phyloP scores from a whole-genome alignment of 2,797 vertebrate genomes.

The Podarcis siculus region DNA sequence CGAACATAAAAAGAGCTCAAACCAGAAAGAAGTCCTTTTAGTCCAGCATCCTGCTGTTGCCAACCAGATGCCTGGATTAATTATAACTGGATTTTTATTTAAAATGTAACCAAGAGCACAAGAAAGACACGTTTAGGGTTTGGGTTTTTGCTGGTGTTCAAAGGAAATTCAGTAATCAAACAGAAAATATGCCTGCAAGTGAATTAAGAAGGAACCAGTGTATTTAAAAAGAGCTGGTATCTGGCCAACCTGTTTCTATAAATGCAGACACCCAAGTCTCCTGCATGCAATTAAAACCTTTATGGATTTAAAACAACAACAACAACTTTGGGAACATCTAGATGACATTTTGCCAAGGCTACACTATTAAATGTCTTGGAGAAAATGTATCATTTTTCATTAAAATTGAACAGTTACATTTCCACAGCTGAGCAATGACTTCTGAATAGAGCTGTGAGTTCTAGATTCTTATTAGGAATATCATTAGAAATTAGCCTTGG shows the following conservation, averaged over 20 bases:
- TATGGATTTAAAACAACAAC: conserved; percentile 57
- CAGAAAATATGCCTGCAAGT: neutral
- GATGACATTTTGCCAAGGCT: conserved; percentile 65
- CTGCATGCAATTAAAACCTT: conserved; percentile 53
- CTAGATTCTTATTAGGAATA: conserved; percentile 60
- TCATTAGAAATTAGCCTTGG: conserved; percentile 56
- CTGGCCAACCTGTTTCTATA: conserved; percentile 45
- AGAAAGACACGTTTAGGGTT: neutral
- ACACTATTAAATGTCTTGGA: conserved; percentile 49
- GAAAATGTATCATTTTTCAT: conserved; percentile 53
- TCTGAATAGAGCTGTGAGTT: conserved; percentile 56
- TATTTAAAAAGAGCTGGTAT: conserved; percentile 35
- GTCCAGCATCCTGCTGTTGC: too few relatives aligned
- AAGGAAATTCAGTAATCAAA: neutral
- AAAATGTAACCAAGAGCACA: neutral
- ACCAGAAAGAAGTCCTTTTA: too few relatives aligned
- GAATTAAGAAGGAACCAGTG: conserved; percentile 17
- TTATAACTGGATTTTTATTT: neutral
- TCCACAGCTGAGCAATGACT: conserved; percentile 57
- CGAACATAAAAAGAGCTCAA: too few relatives aligned
- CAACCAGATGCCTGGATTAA: neutral
- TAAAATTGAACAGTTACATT: conserved; percentile 59
- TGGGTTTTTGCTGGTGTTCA: neutral
- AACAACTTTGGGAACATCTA: conserved; percentile 55
- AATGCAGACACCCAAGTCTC: conserved; percentile 46